phyloP scores from a whole-genome alignment of 2,113 vertebrate genomes.

The Emberiza fucata region DNA sequence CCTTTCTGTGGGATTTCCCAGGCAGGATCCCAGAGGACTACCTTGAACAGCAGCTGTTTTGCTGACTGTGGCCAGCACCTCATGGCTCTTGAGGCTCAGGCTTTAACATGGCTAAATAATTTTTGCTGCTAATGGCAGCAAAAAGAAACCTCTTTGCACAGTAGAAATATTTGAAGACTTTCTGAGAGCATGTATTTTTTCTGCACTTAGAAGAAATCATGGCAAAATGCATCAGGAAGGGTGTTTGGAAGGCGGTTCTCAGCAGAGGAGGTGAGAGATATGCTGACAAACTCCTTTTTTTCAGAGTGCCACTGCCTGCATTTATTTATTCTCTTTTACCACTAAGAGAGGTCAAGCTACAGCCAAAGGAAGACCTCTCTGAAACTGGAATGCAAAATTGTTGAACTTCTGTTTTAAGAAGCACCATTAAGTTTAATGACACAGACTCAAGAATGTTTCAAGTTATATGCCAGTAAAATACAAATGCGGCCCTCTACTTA shows the following conservation, averaged over 20 bases:
- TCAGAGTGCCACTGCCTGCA: background rate
- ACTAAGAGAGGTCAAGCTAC: background rate
- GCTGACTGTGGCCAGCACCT: background rate
- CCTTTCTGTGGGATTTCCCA: background rate
- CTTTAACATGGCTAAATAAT: background rate
- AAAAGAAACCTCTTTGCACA: background rate
- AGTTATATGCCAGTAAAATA: background rate
- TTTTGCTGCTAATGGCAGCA: background rate
- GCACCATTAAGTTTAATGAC: background rate
- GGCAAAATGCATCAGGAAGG: background rate
- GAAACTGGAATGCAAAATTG: background rate
- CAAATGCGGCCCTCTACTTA: background rate
- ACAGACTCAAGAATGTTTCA: background rate
- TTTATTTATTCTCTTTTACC: background rate
- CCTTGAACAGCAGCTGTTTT: background rate
- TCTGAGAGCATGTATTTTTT: background rate
- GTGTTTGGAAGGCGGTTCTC: background rate
- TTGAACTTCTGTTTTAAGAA: background rate
- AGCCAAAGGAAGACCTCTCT: background rate
- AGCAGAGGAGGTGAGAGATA: background rate
- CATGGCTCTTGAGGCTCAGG: rapidly evolving
- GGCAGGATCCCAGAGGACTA: background rate
- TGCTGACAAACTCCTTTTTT: background rate
- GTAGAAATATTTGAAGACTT: background rate
- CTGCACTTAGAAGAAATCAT: background rate